These are phyloP conservation scores for Ormyrus labotus DNA, from an alignment of 2,888 invertebrate species.

Conservation along the genomic window DNA sequence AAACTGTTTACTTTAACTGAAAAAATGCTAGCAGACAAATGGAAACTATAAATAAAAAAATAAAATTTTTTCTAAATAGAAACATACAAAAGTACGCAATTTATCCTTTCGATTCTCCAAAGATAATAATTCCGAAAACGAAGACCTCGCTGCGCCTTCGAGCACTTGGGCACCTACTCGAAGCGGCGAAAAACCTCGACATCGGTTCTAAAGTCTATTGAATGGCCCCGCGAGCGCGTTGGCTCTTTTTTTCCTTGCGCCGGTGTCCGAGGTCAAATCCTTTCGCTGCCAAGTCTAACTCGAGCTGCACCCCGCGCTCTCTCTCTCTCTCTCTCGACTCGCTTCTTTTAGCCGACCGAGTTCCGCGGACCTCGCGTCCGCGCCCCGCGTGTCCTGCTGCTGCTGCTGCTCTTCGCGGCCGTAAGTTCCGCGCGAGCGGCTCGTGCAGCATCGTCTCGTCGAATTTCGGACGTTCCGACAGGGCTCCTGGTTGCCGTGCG, in stretches of 20 bases:
- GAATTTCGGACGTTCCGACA: neutral
- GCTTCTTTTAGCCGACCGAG: conserved; percentile 64
- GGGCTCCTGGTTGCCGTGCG: no score
- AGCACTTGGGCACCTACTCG: no score
- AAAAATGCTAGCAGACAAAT: no score
- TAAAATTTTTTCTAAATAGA: no score
- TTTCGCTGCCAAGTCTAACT: conserved; percentile 54
- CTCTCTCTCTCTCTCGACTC: neutral
- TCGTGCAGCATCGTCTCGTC: conserved; percentile 5
- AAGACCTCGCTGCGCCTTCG: no score
- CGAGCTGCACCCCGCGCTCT: conserved; percentile 16
- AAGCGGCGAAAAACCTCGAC: no score
- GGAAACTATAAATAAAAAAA: no score
- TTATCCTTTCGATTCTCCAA: no score
- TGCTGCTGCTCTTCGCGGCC: neutral
- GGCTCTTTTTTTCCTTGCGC: conserved; percentile 17
- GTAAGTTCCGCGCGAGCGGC: conserved; percentile 9
- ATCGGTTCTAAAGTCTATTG: neutral
- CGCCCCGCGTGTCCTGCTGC: conserved; percentile 1
- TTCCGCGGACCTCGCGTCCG: conserved; percentile 50
- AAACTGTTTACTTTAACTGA: no score
- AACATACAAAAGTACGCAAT: no score
- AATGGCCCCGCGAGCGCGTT: neutral
- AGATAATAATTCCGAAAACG: no score
- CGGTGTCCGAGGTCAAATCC: conserved; percentile 45